Conservation (phyloP, 2,113 vertebrate genomes). For the Galemys pyrenaicus region DNA sequence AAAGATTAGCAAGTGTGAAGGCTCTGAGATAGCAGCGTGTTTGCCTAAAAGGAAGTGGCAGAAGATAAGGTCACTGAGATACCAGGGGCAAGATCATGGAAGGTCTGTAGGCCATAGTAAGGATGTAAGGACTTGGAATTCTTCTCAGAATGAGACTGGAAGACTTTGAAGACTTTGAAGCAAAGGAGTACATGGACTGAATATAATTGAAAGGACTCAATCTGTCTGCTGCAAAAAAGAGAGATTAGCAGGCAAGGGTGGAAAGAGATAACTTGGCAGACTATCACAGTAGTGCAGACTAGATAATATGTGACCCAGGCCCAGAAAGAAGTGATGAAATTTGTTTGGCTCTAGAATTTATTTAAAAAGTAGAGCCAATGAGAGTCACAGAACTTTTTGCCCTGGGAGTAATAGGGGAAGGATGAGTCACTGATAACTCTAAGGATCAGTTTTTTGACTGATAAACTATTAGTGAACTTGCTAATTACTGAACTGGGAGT, state of each 20-base stretch:
- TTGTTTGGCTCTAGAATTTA: background rate
- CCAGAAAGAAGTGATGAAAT: background rate
- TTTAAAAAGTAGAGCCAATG: background rate
- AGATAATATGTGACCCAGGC: background rate
- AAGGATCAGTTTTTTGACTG: background rate
- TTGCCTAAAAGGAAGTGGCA: background rate
- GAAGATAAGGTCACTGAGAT: background rate
- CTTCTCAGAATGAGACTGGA: background rate
- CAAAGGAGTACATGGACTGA: background rate
- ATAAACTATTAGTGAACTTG: background rate
- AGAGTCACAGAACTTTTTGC: background rate
- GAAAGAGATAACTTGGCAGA: background rate
- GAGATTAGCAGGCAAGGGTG: background rate
- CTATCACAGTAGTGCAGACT: background rate
- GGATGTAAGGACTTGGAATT: background rate
- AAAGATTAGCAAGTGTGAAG: background rate
- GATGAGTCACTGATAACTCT: background rate
- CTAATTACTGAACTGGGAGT: background rate
- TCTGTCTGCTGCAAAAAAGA: background rate
- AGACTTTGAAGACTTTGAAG: background rate
- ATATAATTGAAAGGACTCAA: background rate
- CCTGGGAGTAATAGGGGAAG: background rate
- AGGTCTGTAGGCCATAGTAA: background rate
- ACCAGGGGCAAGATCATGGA: background rate
- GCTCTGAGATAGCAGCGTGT: background rate